Percentiles rank a stretch among this genome's conserved stretches.
These are phyloP conservation scores for Sinotaia quadrata DNA, from an alignment of 2,888 invertebrate species.

Conservation along the genomic window DNA sequence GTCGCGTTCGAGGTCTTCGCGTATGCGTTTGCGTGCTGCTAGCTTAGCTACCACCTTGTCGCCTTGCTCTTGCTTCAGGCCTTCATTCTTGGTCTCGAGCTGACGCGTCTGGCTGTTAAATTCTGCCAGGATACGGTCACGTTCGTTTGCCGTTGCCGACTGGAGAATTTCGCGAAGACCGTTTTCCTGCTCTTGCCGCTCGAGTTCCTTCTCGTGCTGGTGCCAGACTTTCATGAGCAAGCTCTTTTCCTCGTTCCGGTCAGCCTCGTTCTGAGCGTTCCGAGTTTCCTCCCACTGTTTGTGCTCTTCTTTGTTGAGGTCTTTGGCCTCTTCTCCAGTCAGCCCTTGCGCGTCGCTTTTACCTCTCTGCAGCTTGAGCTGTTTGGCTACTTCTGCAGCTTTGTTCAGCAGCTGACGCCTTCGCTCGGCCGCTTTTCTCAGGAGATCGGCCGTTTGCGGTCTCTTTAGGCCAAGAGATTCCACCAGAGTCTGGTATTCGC, in stretches of 20 bases:
- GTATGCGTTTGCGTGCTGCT: conserved; percentile 66
- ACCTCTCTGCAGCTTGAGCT: conserved; percentile 37
- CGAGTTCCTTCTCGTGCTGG: conserved; percentile 52
- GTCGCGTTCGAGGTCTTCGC: conserved; percentile 64
- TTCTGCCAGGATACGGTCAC: conserved; percentile 56
- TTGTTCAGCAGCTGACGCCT: conserved; percentile 48
- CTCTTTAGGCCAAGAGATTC: conserved; percentile 25
- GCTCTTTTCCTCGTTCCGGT: conserved; percentile 57
- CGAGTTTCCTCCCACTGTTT: conserved; percentile 44
- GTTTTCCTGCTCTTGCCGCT: conserved; percentile 36
- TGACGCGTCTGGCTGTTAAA: conserved; percentile 51
- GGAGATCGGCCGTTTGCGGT: conserved; percentile 48
- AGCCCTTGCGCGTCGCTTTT: background rate
- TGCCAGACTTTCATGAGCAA: conserved; percentile 53
- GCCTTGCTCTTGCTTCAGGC: conserved; percentile 36
- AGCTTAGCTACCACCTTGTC: conserved; percentile 65
- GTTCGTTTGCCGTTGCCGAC: conserved; percentile 50
- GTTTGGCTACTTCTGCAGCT: conserved; percentile 41
- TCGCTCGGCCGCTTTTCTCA: conserved; percentile 42
- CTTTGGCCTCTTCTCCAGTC: conserved; percentile 22
- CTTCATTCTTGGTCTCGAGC: conserved; percentile 43
- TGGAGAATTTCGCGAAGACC: conserved; percentile 53
- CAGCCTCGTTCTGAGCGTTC: conserved; percentile 57
- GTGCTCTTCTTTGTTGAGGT: conserved; percentile 52
- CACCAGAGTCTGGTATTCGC: conserved; percentile 23